These are phyloP conservation scores for Microtus richardsoni DNA, from an alignment of 2,113 vertebrate genomes.

Conservation along the genomic window DNA sequence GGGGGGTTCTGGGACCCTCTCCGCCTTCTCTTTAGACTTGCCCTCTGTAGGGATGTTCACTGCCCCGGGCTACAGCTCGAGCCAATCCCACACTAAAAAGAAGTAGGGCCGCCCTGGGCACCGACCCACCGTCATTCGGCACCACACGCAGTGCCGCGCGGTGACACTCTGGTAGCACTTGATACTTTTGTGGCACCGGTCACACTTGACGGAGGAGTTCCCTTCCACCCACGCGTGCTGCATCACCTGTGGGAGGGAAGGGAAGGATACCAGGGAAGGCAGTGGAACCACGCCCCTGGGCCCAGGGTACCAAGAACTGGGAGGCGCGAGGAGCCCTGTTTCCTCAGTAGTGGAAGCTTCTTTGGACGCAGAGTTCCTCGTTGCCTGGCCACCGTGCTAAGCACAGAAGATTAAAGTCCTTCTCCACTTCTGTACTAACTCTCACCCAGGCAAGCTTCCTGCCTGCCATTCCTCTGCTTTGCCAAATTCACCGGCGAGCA, in stretches of 20 bases:
- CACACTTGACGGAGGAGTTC: slow-evolving; percentile 94
- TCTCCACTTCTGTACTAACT: background rate
- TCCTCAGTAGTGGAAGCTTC: background rate
- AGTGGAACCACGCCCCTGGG: background rate
- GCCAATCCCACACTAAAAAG: slow-evolving; percentile 7
- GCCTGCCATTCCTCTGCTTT: background rate
- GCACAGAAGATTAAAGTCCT: background rate
- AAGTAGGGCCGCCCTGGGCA: background rate
- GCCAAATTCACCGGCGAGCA: background rate
- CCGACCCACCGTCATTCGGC: slow-evolving; percentile 94
- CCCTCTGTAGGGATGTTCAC: background rate
- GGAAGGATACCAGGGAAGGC: slow-evolving; percentile 60
- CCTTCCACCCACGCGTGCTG: slow-evolving; percentile 98
- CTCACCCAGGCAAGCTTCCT: background rate
- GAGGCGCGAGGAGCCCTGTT: background rate
- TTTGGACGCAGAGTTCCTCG: background rate
- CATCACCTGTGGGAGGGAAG: slow-evolving; percentile 89
- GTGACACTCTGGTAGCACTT: slow-evolving; percentile 97
- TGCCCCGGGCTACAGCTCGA: background rate
- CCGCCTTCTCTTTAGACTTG: background rate
- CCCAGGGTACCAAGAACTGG: background rate
- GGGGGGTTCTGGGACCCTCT: background rate
- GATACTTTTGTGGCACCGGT: slow-evolving; percentile 96
- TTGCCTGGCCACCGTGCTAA: background rate
- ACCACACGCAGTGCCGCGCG: slow-evolving; percentile 96